Conservation (phyloP, 2,888 invertebrate species). For the Torymus texanus region DNA sequence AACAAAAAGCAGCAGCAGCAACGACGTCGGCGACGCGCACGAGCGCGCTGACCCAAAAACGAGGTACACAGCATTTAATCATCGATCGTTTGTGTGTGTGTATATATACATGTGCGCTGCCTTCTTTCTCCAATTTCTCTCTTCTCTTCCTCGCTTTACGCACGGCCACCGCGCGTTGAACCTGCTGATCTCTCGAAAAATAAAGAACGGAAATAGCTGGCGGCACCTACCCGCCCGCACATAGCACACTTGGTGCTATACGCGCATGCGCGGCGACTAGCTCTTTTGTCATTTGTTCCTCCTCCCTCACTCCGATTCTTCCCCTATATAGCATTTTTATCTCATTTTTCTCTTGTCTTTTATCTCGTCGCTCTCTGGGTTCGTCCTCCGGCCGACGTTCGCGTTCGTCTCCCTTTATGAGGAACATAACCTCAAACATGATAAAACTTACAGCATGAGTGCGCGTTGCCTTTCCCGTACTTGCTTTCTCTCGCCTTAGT, state of each 20-base stretch:
- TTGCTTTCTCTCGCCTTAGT: background rate
- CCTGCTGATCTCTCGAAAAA: constrained; percentile 2
- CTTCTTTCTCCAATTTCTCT: background rate
- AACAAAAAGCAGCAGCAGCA: no score
- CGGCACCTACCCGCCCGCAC: background rate
- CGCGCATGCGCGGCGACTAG: constrained; percentile 6
- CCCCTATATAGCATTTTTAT: constrained; percentile 33
- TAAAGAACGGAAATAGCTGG: constrained; percentile 17
- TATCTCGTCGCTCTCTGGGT: constrained; percentile 9
- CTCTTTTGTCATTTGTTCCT: constrained; percentile 39
- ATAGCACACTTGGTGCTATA: background rate
- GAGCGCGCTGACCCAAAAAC: no score
- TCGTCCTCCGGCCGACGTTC: background rate
- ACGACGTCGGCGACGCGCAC: no score
- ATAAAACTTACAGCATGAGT: constrained; percentile 21
- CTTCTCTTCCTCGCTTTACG: background rate
- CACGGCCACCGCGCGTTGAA: background rate
- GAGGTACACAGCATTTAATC: no score
- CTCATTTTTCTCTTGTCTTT: constrained; percentile 34
- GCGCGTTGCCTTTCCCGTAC: background rate
- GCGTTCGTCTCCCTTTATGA: constrained; percentile 21
- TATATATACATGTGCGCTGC: no score
- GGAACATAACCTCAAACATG: constrained; percentile 35
- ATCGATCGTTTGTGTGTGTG: no score
- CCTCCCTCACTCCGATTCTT: constrained; percentile 8